Base-by-base conservation (phyloP, 1,140 invertebrate genomes). In the Episyrphus balteatus region DNA sequence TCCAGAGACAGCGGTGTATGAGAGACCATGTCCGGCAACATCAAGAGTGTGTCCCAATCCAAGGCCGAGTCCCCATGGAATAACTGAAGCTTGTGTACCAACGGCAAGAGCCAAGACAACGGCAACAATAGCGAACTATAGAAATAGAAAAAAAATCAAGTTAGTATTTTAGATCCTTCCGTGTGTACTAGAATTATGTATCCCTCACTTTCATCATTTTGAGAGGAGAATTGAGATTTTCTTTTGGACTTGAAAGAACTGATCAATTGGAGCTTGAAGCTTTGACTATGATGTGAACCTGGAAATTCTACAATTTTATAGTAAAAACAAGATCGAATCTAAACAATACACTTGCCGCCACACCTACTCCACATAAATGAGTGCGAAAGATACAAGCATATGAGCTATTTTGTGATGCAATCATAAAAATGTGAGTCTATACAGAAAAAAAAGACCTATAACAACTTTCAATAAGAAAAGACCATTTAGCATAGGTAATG, bases 21-120 rank as follows among this genome's bases (percentile, higher is more conserved):
- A 62, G 12, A 62, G 52, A 46, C 63, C 63, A 47, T 51, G 46
- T 13, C 51, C 48, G 18, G 44, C 41, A 18, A 55, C 60, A 39
- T 58, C 59, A 47, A 60, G 36, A 48, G 60, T 30, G 58, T 56
- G 34, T 54, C 40, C 58, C 21, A 26, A 26, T 5, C 21, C 21
- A 5, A 26, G 21, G 21, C 21, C 21, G 8, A 26, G 21, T 26
- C 21, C 21, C 21, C 53, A 55, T 12, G 61, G 61, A 46, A 61
- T 61, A 48, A 66, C 53, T 10, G 63, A 66, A 11, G 61, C 64
- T 55, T 66, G 59, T 14, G 61, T 59, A 44, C 63, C 63, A 57
- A 66, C 50, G 56, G 63, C 59, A n/a, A 66, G 56, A 55, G 63
- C 63, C 56, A 66, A 47, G 46, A 66, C 54, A 48, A 66, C 48